Conservation (phyloP, 2,888 invertebrate genomes). For the Napeogenes inachia region DNA sequence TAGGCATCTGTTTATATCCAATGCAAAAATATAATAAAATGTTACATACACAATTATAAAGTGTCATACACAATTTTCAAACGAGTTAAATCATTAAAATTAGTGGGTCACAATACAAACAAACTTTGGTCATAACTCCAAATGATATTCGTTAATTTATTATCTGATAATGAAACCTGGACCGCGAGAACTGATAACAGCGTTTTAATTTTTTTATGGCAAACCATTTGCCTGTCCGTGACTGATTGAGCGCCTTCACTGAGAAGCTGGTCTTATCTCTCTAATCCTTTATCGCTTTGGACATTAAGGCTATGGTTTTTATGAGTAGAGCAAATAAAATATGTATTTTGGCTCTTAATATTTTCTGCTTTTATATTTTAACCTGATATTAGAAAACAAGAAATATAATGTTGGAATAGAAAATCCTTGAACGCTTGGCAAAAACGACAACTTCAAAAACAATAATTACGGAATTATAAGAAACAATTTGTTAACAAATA, state of each 20-base stretch:
- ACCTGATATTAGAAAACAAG: constrained; percentile 6
- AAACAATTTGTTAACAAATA: constrained; percentile 28
- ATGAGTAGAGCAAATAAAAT: no score
- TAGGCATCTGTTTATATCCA: neutral
- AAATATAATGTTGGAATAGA: constrained; percentile 9
- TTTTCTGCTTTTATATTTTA: no score
- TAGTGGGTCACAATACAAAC: neutral
- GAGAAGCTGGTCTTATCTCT: neutral
- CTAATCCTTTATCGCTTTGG: neutral
- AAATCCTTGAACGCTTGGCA: constrained; percentile 18
- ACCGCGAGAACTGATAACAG: constrained; percentile 30
- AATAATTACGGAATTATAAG: constrained; percentile 25
- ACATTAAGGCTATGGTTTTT: no score
- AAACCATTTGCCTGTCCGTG: constrained; percentile 24
- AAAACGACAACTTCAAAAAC: constrained; percentile 23
- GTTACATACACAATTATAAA: neutral
- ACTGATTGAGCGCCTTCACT: neutral
- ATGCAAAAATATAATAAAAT: neutral
- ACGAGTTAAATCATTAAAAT: constrained; percentile 11
- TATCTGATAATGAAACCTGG: constrained; percentile 24
- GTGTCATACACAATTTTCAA: neutral
- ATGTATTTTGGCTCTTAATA: neutral
- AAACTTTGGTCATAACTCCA: constrained; percentile 13
- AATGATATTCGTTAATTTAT: constrained; percentile 20
- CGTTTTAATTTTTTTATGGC: constrained; percentile 32